Evolutionary conservation across 2,113 vertebrate genomes (phyloP), one percentile per base, ranked within the genome.

Genomic region (Chrysochloris asiatica): DNA sequence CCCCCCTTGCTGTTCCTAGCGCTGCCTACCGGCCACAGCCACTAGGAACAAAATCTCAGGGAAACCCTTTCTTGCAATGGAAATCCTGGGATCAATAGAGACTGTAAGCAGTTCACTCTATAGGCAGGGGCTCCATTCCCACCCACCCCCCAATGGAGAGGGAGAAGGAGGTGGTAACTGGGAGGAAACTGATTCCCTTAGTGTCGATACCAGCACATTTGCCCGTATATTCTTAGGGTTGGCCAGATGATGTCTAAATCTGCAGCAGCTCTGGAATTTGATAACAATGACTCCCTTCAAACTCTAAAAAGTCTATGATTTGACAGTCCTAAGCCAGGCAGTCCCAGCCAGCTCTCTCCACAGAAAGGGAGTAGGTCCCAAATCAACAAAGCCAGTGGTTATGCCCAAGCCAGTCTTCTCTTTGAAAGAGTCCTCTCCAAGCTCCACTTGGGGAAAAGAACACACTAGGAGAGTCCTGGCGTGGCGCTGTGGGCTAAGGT

Each of bases 281-380:
- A 83, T 78, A 85, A 95, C 94, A 95, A 92, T 94, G 93, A 90
- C 56, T 90, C 86, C 93, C 92, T 88, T 95, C 94, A 92, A 83
- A 88, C 41, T 83, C 78, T 50, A 67, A 94, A 82, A 61, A 88
- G 86, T 82, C 89, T 85, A 79, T 76, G 73, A 92, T 63, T 63
- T 92, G 73, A 85, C 81, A 89, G 54, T 71, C 67, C n/a, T 33
- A 65, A 72, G 45, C 67, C 76, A 82, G 43, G 30, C 48, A 92
- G 93, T 91, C 87, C 93, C 84, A 94, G 86, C 89, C 76, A 95
- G 65, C 48, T 81, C 67, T 90, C 67, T 84, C 86, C 73, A 79
- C n/a, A 59, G 73, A 56, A 52, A 61, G 52, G 61, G 80, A 85
- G 67, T 89, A 45, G 63, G 45, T 93, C 86, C 54, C 54, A 65